These are phyloP conservation scores for Muraenolepis orangiensis DNA, from an alignment of 2,797 vertebrate species.

Conservation along the genomic window DNA sequence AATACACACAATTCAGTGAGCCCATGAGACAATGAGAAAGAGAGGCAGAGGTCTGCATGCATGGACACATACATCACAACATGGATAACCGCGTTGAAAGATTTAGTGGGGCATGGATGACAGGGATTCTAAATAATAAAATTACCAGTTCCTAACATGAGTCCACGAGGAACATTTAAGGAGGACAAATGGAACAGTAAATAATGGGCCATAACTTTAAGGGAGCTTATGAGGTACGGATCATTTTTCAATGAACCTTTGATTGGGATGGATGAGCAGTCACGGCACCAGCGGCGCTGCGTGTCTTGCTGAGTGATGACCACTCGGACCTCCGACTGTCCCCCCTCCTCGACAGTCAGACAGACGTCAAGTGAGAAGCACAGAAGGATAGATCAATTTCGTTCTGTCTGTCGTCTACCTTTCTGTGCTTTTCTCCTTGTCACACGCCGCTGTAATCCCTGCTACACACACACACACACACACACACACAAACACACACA, in stretches of 20 bases:
- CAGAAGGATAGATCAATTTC: slow-evolving; percentile 64
- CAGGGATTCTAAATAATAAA: not conserved
- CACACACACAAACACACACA: not conserved
- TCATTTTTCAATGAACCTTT: slow-evolving; percentile 44
- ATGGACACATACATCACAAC: not conserved
- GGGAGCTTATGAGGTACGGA: slow-evolving; percentile 29
- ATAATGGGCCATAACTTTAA: not conserved
- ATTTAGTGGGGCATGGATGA: too few species aligned
- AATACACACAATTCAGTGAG: slow-evolving; percentile 48
- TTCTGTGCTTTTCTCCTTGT: slow-evolving; percentile 44
- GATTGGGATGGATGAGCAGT: slow-evolving; percentile 56
- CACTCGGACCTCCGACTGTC: slow-evolving; percentile 60
- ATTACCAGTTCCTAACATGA: not conserved
- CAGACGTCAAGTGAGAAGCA: slow-evolving; percentile 66
- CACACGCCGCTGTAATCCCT: slow-evolving; percentile 42
- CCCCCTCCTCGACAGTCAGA: slow-evolving; percentile 68
- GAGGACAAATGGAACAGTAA: not conserved
- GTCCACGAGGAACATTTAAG: not conserved
- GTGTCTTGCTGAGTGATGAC: slow-evolving; percentile 68
- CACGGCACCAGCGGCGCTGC: slow-evolving; percentile 57
- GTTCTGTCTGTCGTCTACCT: slow-evolving; percentile 48
- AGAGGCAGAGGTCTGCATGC: slow-evolving; percentile 16
- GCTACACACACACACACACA: slow-evolving; percentile 1
- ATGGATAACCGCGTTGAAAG: too few species aligned
- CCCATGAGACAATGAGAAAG: slow-evolving; percentile 9